phyloP scores from a whole-genome alignment of 2,113 vertebrate genomes.

The Anthoscopus minutus region DNA sequence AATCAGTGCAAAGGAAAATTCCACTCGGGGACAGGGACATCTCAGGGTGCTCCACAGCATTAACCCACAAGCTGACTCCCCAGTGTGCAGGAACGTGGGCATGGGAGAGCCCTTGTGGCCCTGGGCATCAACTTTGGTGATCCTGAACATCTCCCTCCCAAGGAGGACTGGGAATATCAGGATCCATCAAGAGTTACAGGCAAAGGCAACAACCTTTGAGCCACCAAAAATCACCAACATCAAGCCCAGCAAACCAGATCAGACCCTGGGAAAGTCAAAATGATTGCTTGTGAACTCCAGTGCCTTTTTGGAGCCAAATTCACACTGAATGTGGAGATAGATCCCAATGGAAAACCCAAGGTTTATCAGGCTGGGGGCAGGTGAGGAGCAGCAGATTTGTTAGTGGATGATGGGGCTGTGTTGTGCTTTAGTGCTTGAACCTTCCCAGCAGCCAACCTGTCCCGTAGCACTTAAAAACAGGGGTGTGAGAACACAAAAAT shows the following conservation, averaged over 20 bases:
- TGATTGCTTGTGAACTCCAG: not conserved
- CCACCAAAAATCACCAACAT: not conserved
- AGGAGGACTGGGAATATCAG: not conserved
- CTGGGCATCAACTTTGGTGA: not conserved
- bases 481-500: not conserved
- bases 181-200: not conserved
- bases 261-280: not conserved
- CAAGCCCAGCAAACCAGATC: not conserved
- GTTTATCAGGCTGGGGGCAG: not conserved
- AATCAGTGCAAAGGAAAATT: not conserved
- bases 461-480: not conserved
- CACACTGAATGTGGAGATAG: not conserved
- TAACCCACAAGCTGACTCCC: not conserved
- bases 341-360: not conserved
- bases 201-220: not conserved
- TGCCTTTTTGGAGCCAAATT: not conserved
- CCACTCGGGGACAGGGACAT: not conserved
- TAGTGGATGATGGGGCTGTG: not conserved
- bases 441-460: not conserved
- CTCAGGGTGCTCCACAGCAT: not conserved
- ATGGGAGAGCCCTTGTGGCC: not conserved
- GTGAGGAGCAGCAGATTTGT: not conserved
- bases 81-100: fast-evolving
- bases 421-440: not conserved
- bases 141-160: not conserved